A percentile compares a stretch with the other conserved stretches of the same genome.
These are phyloP conservation scores for Lochmaea crataegi DNA, from an alignment of 2,888 invertebrate genomes.

Conservation along the genomic window DNA sequence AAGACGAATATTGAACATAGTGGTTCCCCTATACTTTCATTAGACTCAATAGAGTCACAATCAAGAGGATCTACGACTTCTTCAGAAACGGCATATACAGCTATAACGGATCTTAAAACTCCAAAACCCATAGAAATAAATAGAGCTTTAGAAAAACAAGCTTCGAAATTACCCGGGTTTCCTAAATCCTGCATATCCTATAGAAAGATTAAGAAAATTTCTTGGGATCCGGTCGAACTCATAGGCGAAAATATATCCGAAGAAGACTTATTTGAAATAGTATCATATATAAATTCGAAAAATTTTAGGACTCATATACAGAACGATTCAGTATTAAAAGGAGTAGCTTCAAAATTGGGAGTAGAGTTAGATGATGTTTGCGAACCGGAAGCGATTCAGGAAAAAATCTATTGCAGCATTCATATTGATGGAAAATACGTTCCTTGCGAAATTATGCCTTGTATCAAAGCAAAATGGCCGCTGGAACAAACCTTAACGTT, in stretches of 20 bases:
- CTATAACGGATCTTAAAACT: constrained; percentile 39
- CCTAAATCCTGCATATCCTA: constrained; percentile 68
- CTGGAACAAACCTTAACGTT: constrained; percentile 77
- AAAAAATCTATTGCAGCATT: constrained; percentile 72
- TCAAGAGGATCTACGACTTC: constrained; percentile 44
- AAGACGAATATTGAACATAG: constrained; percentile 12
- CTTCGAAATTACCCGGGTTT: constrained; percentile 54
- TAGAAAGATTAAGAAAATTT: constrained; percentile 63
- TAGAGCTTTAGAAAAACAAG: constrained; percentile 50
- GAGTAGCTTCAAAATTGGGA: constrained; percentile 71
- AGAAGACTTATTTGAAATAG: constrained; percentile 53
- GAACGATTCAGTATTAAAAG: constrained; percentile 70
- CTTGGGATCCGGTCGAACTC: constrained; percentile 56
- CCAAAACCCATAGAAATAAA: constrained; percentile 49
- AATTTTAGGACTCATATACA: constrained; percentile 78
- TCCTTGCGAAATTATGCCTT: constrained; percentile 77
- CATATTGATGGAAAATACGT: constrained; percentile 60
- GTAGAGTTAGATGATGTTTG: constrained; percentile 69
- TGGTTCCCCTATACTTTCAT: constrained; percentile 24
- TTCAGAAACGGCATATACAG: constrained; percentile 40
- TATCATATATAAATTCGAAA: constrained; percentile 72
- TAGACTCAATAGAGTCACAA: constrained; percentile 34
- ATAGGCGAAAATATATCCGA: constrained; percentile 46
- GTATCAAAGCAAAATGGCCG: constrained; percentile 80
- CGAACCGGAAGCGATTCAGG: constrained; percentile 72